phyloP scores from a whole-genome alignment of 2,797 vertebrate species.

The Carcharodon carcharias region DNA sequence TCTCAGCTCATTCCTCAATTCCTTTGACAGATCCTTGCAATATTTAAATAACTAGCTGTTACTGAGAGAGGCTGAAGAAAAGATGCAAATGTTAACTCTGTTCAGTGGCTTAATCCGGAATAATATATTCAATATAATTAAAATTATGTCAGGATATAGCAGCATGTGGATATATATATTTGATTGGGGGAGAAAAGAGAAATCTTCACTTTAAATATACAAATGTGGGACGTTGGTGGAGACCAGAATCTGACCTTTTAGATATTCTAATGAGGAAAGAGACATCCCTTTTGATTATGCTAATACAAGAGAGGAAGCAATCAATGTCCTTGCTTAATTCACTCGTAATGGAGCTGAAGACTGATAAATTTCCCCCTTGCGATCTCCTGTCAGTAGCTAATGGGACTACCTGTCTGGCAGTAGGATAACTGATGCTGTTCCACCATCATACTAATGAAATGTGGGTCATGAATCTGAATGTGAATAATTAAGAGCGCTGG shows the following conservation, averaged over 20 bases:
- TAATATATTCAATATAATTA: not conserved
- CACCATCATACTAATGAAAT: slow-evolving; percentile 2
- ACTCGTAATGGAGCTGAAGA: not conserved
- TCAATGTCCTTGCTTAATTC: slow-evolving; percentile 24
- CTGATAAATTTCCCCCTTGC: slow-evolving; percentile 7
- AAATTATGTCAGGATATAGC: not conserved
- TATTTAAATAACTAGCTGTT: not conserved
- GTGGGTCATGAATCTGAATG: not conserved
- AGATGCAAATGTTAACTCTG: not conserved
- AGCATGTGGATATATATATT: not conserved
- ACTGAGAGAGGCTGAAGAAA: not conserved
- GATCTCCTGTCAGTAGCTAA: not conserved
- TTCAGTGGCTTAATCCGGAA: not conserved
- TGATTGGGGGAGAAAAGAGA: not conserved
- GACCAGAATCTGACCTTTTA: not conserved
- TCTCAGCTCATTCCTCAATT: not conserved
- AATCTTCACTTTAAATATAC: not conserved
- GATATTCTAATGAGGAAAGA: not conserved
- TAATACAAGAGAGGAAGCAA: not conserved
- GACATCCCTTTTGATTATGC: not conserved
- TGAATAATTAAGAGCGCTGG: not conserved
- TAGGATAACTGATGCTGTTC: not conserved
- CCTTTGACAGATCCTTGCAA: not conserved
- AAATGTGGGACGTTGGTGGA: not conserved
- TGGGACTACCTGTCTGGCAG: not conserved